A percentile compares a stretch with the other conserved stretches of the same genome.
phyloP scores from a whole-genome alignment of 2,888 invertebrate genomes.

The Plagodis pulveraria region DNA sequence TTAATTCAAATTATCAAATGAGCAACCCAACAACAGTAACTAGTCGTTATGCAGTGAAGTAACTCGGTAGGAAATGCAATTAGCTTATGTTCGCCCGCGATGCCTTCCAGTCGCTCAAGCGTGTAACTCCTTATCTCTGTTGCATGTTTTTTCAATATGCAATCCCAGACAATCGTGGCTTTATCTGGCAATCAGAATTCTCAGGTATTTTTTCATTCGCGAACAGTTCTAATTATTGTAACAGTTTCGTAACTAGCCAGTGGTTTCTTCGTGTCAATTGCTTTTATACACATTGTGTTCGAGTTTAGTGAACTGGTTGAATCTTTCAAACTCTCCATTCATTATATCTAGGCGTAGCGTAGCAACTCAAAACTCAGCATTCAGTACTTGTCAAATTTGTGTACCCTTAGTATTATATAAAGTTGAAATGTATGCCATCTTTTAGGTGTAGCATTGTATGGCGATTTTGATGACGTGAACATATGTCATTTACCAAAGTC shows the following conservation, averaged over 20 bases:
- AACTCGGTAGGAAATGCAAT: conserved; percentile 82
- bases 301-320: conserved; percentile 28
- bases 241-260: conserved; percentile 74
- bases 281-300: conserved; percentile 42
- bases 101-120: conserved; percentile 76
- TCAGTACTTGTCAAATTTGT: no score
- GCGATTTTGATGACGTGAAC: no score
- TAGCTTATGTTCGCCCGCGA: conserved; percentile 70
- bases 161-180: conserved; percentile 79
- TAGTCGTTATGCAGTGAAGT: conserved; percentile 56
- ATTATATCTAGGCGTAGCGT: no score
- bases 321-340: no score
- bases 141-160: conserved; percentile 85
- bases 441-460: no score
- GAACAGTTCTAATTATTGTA: conserved; percentile 76
- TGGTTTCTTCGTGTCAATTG: conserved; percentile 74
- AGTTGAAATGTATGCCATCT: no score
- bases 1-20: conserved; percentile 17
- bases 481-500: no score
- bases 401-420: no score
- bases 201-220: conserved; percentile 80
- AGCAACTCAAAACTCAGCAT: no score
- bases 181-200: conserved; percentile 81
- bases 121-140: conserved; percentile 82
- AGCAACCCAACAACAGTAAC: conserved; percentile 42